Conservation (phyloP, 2,888 invertebrate genomes). For the Clusia tigrina region DNA sequence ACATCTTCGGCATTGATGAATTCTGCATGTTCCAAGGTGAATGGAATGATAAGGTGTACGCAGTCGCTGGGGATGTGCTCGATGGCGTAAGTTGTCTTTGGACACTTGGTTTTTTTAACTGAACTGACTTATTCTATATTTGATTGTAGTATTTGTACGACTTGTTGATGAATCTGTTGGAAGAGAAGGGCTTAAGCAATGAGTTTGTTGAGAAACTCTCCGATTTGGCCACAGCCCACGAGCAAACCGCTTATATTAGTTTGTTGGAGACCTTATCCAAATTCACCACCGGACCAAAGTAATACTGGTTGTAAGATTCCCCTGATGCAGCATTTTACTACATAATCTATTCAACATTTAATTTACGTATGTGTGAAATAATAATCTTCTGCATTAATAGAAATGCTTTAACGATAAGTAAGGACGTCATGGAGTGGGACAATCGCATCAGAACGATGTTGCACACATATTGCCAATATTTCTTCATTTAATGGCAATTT, state of each 20-base stretch:
- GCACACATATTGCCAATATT: too few relatives aligned
- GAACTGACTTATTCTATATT: neutral
- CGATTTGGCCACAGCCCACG: slow-evolving; percentile 89
- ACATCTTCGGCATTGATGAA: slow-evolving; percentile 93
- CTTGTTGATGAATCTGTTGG: slow-evolving; percentile 90
- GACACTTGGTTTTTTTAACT: neutral
- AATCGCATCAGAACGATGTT: too few relatives aligned
- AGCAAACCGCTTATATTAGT: slow-evolving; percentile 90
- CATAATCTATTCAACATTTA: too few relatives aligned
- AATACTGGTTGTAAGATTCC: too few relatives aligned
- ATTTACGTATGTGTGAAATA: too few relatives aligned
- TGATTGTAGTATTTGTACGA: slow-evolving; percentile 85
- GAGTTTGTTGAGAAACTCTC: slow-evolving; percentile 90
- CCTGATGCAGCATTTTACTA: too few relatives aligned
- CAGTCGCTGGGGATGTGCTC: slow-evolving; percentile 92
- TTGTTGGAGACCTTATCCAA: slow-evolving; percentile 83
- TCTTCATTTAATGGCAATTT: too few relatives aligned
- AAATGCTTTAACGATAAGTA: too few relatives aligned
- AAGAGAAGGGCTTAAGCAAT: slow-evolving; percentile 94
- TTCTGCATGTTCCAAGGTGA: slow-evolving; percentile 88
- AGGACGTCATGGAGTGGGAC: too few relatives aligned
- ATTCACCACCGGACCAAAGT: slow-evolving; percentile 77
- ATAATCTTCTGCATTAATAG: too few relatives aligned
- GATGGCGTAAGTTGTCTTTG: slow-evolving; percentile 84
- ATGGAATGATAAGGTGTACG: slow-evolving; percentile 85